phyloP scores from a whole-genome alignment of 1,140 invertebrate genomes.

The Spodoptera litura region DNA sequence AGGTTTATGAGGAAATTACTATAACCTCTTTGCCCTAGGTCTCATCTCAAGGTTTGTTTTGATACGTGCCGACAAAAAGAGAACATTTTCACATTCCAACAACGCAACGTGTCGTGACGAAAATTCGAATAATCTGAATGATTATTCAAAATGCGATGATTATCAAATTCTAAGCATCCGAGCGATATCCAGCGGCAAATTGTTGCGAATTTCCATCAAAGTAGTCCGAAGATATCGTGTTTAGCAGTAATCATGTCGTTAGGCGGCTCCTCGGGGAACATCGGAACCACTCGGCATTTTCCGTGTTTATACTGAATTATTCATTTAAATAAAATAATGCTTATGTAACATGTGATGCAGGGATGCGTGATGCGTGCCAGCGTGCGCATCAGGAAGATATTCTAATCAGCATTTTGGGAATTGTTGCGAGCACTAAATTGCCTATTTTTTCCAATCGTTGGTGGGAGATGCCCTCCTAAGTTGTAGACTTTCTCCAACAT shows the following conservation, averaged over 20 bases:
- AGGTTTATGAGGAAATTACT: background rate
- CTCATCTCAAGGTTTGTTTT: slow-evolving; percentile 10
- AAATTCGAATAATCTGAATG: slow-evolving; percentile 28
- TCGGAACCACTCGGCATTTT: slow-evolving; percentile 16
- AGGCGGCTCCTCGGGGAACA: slow-evolving; percentile 39
- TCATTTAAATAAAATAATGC: slow-evolving; percentile 17
- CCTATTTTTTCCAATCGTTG: background rate
- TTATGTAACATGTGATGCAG: slow-evolving; percentile 21
- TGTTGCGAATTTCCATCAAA: slow-evolving; percentile 31
- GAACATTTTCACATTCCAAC: background rate
- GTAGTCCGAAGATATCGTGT: slow-evolving; percentile 38
- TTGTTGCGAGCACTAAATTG: slow-evolving; percentile 1
- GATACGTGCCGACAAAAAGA: background rate
- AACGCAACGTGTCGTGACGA: slow-evolving; percentile 8
- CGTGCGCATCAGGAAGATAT: slow-evolving; percentile 26
- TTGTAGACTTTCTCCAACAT: no score
- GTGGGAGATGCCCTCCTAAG: no score
- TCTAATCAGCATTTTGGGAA: background rate
- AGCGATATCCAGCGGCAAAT: slow-evolving; percentile 12
- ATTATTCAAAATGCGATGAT: slow-evolving; percentile 28
- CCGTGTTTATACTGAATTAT: slow-evolving; percentile 44
- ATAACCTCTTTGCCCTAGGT: background rate
- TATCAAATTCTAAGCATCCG: slow-evolving; percentile 42
- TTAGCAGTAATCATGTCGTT: slow-evolving; percentile 50
- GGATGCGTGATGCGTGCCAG: slow-evolving; percentile 17